phyloP scores from a whole-genome alignment of 2,113 vertebrate species.

The Herpetotheres cachinnans region DNA sequence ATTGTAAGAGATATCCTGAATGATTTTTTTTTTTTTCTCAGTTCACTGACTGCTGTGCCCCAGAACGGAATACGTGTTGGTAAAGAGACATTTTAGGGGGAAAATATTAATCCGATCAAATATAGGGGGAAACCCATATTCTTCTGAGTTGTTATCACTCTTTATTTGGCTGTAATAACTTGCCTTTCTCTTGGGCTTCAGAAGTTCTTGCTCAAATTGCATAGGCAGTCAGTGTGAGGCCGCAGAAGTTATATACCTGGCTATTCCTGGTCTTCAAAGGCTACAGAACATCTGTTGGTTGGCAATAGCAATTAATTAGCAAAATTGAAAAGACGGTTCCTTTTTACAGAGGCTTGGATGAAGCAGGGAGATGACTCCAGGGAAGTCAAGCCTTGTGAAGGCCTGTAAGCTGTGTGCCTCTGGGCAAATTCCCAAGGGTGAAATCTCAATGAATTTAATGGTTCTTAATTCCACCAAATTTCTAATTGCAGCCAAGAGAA shows the following conservation, averaged over 20 bases:
- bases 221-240: background rate
- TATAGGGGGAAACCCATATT: background rate
- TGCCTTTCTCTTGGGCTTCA: background rate
- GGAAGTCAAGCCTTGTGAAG: slow-evolving; percentile 30
- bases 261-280: slow-evolving; percentile 64
- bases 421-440: slow-evolving; percentile 69
- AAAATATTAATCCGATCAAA: background rate
- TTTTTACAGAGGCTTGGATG: slow-evolving; percentile 31
- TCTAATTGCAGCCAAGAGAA: slow-evolving; percentile 72
- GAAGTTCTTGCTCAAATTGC: slow-evolving; percentile 21
- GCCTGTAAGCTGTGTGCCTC: slow-evolving; percentile 52
- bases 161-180: background rate
- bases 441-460: slow-evolving; percentile 70
- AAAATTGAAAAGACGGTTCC: slow-evolving; percentile 41
- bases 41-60: background rate
- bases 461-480: slow-evolving; percentile 72
- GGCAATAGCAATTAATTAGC: slow-evolving; percentile 70
- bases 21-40: background rate
- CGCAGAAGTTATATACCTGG: slow-evolving; percentile 28
- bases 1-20: background rate
- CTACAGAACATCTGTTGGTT: slow-evolving; percentile 63
- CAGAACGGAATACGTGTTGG: background rate
- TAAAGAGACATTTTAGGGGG: background rate
- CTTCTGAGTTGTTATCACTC: background rate
- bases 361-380: background rate